phyloP scores from a whole-genome alignment of 2,113 vertebrate species.

The Saccopteryx leptura region DNA sequence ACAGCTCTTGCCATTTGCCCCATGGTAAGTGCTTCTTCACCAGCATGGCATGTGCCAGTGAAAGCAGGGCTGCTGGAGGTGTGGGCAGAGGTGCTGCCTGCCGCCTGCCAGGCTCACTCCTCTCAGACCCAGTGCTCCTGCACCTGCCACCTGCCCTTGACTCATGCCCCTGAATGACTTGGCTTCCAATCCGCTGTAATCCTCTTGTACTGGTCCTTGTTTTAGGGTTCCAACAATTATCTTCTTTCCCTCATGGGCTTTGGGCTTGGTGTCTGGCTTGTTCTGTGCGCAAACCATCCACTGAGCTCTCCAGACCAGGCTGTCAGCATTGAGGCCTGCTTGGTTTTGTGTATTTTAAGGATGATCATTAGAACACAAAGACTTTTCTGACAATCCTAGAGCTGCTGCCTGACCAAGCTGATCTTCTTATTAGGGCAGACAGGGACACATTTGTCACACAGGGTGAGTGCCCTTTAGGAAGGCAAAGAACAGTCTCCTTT shows the following conservation, averaged over 20 bases:
- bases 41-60: background rate
- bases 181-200: background rate
- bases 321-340: background rate
- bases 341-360: background rate
- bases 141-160: background rate
- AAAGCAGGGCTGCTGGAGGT: background rate
- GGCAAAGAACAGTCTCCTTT: background rate
- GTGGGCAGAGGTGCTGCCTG: background rate
- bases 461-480: background rate
- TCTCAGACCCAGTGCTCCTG: background rate
- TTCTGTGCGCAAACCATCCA: background rate
- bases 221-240: background rate
- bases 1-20: background rate
- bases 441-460: background rate
- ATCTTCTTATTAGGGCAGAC: background rate
- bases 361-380: background rate
- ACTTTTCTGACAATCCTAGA: background rate
- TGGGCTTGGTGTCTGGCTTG: background rate
- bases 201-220: background rate
- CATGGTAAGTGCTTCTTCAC: background rate
- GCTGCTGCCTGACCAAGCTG: background rate
- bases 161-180: background rate
- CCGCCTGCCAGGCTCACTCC: background rate
- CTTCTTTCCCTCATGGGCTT: background rate
- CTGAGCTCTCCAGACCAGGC: background rate